Percentiles rank a stretch among this genome's conserved stretches.
phyloP scores from a whole-genome alignment of 2,113 vertebrate genomes.

The Cephalopholis sonnerati region DNA sequence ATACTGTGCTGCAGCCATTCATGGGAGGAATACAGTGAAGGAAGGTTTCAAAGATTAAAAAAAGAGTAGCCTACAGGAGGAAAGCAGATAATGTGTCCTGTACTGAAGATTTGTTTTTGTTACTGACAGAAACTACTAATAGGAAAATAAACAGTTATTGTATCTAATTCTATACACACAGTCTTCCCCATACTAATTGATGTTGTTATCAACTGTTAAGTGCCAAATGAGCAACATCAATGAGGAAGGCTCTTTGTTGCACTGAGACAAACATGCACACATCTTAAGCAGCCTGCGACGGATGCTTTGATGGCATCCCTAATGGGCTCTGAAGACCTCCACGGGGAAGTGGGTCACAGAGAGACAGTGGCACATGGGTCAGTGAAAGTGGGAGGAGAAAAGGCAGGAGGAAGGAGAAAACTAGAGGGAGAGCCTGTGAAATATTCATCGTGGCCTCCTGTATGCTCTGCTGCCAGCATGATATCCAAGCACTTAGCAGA shows the following conservation, averaged over 20 bases:
- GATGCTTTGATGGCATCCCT: constrained; percentile 67
- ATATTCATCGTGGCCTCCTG: constrained; percentile 77
- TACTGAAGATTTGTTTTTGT: background rate
- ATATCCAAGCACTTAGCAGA: constrained; percentile 35
- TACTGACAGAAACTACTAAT: background rate
- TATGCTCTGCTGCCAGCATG: constrained; percentile 27
- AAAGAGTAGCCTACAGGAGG: background rate
- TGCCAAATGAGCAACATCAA: background rate
- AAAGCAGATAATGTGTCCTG: background rate
- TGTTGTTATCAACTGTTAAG: too few relatives aligned
- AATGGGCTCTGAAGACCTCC: constrained; percentile 63
- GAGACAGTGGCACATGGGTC: constrained; percentile 51
- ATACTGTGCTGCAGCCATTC: background rate
- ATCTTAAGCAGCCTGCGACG: constrained; percentile 39
- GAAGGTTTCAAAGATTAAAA: background rate
- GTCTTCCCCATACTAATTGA: background rate
- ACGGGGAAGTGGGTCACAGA: constrained; percentile 67
- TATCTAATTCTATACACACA: background rate
- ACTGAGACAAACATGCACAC: constrained; percentile 33
- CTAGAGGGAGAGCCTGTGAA: constrained; percentile 65
- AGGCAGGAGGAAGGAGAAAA: constrained; percentile 41
- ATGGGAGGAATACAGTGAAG: background rate
- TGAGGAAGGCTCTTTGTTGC: constrained; percentile 13
- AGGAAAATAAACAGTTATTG: background rate
- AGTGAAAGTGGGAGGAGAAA: constrained; percentile 36